Percentiles rank a stretch among this genome's conserved stretches.
These are phyloP conservation scores for Meghimatium bilineatum DNA, from an alignment of 2,888 invertebrate genomes.

Conservation along the genomic window DNA sequence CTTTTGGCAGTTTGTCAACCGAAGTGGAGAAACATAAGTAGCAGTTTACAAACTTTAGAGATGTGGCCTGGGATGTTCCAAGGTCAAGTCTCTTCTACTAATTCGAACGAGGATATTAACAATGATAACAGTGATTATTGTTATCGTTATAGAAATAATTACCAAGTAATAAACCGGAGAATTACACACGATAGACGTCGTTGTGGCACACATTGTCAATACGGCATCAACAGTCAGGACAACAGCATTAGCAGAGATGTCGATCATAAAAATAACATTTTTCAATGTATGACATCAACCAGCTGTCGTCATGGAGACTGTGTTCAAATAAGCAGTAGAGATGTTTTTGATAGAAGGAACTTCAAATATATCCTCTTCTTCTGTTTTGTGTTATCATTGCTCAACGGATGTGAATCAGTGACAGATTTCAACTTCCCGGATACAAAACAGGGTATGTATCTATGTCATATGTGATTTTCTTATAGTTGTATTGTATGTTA, in stretches of 20 bases:
- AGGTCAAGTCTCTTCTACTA: background rate
- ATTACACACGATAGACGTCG: background rate
- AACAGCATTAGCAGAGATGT: background rate
- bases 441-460: slow-evolving; percentile 25
- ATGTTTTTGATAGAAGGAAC: no score
- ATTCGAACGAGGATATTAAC: no score
- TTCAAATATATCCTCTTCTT: background rate
- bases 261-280: background rate
- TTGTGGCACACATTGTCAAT: background rate
- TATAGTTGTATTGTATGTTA: no score
- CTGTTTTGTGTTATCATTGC: slow-evolving; percentile 6
- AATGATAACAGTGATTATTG: background rate
- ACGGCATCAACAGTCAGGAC: background rate
- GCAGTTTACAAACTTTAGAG: background rate
- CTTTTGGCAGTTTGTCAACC: background rate
- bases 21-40: background rate
- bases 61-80: background rate
- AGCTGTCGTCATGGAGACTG: background rate
- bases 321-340: background rate
- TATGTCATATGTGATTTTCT: no score
- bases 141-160: background rate
- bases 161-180: background rate
- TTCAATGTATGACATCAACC: background rate
- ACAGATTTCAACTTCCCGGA: slow-evolving; percentile 4
- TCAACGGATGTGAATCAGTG: slow-evolving; percentile 7